Conservation (phyloP, 2,113 vertebrate species). For the Antigone vipio region DNA sequence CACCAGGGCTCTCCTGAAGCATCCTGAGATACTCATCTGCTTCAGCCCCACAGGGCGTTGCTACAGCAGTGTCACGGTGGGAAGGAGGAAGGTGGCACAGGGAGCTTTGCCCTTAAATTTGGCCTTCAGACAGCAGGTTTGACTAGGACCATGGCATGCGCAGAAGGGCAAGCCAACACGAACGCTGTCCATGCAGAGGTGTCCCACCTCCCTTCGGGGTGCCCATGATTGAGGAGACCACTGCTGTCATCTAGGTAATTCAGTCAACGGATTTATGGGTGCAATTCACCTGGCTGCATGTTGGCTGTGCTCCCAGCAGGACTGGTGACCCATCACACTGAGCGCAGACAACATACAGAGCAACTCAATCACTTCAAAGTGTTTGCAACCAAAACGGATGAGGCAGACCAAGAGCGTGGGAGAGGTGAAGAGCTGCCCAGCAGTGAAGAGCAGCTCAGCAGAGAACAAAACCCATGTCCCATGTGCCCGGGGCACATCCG, state of each 20-base stretch:
- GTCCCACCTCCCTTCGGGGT: not conserved
- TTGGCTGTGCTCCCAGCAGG: rapidly evolving
- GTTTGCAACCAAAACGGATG: not conserved
- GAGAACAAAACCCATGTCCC: not conserved
- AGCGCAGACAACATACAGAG: not conserved
- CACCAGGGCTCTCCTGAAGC: not conserved
- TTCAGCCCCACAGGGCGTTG: not conserved
- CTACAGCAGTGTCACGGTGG: rapidly evolving
- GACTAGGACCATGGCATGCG: rapidly evolving
- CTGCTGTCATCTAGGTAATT: not conserved
- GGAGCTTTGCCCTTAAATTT: not conserved
- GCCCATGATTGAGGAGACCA: not conserved
- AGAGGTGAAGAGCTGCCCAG: not conserved
- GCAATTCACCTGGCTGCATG: not conserved
- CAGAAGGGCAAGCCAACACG: rapidly evolving
- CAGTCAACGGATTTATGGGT: rapidly evolving
- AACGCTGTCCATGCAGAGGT: rapidly evolving
- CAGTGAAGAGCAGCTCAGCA: not conserved
- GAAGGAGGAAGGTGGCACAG: not conserved
- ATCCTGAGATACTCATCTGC: not conserved
- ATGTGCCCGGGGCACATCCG: rapidly evolving
- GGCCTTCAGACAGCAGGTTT: not conserved
- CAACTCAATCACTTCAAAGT: not conserved
- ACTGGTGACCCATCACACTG: rapidly evolving
- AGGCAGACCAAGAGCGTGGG: not conserved